phyloP scores from a whole-genome alignment of 2,888 invertebrate genomes.

The Eupithecia abbreviata region DNA sequence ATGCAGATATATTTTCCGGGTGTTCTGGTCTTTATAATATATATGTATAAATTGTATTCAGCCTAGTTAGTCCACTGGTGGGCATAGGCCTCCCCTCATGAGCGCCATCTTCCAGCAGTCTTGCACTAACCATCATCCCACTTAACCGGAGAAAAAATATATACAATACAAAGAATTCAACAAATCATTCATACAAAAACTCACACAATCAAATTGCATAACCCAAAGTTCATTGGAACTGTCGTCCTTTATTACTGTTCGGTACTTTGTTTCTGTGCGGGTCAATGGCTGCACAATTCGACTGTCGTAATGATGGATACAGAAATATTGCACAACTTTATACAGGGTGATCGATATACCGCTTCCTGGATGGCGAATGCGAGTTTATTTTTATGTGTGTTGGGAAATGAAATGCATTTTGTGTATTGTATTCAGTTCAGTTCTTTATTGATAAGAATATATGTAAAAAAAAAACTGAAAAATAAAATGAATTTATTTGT shows the following conservation, averaged over 20 bases:
- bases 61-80: no score
- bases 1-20: no score
- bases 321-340: slow-evolving; percentile 37
- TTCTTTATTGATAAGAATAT: no score
- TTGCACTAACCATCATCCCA: no score
- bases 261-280: slow-evolving; percentile 24
- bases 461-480: no score
- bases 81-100: no score
- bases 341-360: slow-evolving; percentile 23
- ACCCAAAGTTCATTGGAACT: slow-evolving; percentile 18
- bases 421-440: no score
- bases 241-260: slow-evolving; percentile 25
- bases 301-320: slow-evolving; percentile 25
- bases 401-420: background rate
- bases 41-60: no score
- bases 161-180: background rate
- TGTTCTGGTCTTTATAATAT: no score
- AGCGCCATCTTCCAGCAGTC: no score
- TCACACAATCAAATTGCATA: slow-evolving; percentile 28
- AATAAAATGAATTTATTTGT: no score
- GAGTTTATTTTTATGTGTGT: background rate
- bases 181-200: background rate
- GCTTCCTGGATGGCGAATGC: slow-evolving; percentile 18
- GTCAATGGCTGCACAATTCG: slow-evolving; percentile 33
- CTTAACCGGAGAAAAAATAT: no score